Percentiles rank a stretch among this genome's conserved stretches.
Evolutionary conservation across 2,797 vertebrate genomes (phyloP).

Genomic region (Cetoscarus ocellatus): DNA sequence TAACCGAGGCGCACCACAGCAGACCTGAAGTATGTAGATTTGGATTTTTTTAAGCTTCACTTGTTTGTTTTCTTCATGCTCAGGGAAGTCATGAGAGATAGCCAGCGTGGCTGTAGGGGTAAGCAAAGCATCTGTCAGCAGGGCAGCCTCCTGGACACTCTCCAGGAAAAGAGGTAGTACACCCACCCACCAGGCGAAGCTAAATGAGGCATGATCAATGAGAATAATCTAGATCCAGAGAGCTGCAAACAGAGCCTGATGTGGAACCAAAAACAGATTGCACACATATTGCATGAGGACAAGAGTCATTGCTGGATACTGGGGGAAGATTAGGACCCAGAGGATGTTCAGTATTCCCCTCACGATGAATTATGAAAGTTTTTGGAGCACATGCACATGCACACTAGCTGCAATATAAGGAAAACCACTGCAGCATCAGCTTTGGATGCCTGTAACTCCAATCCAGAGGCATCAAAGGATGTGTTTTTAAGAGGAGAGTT

Average conservation of each 20-base stretch:
- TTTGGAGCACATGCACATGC: slow-evolving; percentile 57
- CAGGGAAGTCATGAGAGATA: slow-evolving; percentile 39
- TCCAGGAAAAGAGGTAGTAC: slow-evolving; percentile 70
- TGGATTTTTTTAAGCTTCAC: slow-evolving; percentile 33
- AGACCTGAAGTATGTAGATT: slow-evolving; percentile 29
- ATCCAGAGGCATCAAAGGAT: slow-evolving; percentile 48
- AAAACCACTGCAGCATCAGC: slow-evolving; percentile 28
- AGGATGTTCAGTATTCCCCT: slow-evolving; percentile 19
- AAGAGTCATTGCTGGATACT: slow-evolving; percentile 8
- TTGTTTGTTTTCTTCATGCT: slow-evolving; percentile 45
- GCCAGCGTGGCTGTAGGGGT: slow-evolving; percentile 37
- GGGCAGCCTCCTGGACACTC: slow-evolving; percentile 72
- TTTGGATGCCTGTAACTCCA: slow-evolving; percentile 21
- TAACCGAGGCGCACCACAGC: slow-evolving; percentile 15
- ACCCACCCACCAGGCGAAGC: slow-evolving; percentile 53
- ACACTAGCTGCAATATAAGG: slow-evolving; percentile 20
- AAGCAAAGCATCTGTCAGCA: slow-evolving; percentile 72
- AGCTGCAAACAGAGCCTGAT: slow-evolving; percentile 29
- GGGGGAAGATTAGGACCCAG: slow-evolving; percentile 23
- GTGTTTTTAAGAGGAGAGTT: slow-evolving; percentile 62
- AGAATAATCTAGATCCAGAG: slow-evolving; percentile 50
- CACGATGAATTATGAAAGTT: slow-evolving; percentile 49
- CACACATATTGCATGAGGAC: slow-evolving; percentile 28
- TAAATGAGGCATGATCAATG: slow-evolving; percentile 74
- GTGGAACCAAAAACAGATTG: slow-evolving; percentile 25